phyloP scores from a whole-genome alignment of 2,797 vertebrate species.

The Lemur catta region DNA sequence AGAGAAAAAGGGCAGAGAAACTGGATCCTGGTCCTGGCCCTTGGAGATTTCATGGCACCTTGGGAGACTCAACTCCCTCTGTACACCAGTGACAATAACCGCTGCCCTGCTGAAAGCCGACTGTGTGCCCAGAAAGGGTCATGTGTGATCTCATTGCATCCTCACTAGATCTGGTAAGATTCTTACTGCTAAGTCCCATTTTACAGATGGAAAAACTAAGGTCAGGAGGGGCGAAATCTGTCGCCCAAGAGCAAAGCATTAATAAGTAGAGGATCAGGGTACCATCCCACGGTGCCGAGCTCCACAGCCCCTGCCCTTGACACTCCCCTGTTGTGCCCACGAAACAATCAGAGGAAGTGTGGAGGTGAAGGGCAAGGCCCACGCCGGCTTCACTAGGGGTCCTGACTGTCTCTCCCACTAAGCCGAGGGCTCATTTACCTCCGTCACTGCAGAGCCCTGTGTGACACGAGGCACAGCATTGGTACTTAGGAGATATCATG shows the following conservation, averaged over 20 bases:
- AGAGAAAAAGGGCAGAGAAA: background rate
- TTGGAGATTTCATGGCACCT: background rate
- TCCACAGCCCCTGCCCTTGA: background rate
- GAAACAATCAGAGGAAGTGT: background rate
- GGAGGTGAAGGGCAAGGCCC: background rate
- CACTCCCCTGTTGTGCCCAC: background rate
- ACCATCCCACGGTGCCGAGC: fast-evolving
- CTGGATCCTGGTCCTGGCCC: background rate
- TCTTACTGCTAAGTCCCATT: background rate
- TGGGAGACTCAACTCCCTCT: background rate
- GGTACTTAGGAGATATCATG: background rate
- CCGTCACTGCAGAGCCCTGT: background rate
- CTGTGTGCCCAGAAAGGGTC: background rate
- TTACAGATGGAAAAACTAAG: background rate
- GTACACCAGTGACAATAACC: background rate
- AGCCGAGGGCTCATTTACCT: background rate
- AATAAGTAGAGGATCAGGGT: background rate
- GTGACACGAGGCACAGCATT: background rate
- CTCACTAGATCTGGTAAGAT: background rate
- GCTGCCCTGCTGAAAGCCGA: background rate
- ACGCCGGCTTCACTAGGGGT: fast-evolving
- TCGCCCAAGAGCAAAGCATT: background rate
- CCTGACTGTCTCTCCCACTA: background rate
- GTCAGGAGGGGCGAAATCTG: background rate
- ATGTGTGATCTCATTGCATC: background rate